A percentile compares a stretch with the other conserved stretches of the same genome.
Conservation (phyloP, 1,140 invertebrate species). For the Temnothorax nylanderi region DNA sequence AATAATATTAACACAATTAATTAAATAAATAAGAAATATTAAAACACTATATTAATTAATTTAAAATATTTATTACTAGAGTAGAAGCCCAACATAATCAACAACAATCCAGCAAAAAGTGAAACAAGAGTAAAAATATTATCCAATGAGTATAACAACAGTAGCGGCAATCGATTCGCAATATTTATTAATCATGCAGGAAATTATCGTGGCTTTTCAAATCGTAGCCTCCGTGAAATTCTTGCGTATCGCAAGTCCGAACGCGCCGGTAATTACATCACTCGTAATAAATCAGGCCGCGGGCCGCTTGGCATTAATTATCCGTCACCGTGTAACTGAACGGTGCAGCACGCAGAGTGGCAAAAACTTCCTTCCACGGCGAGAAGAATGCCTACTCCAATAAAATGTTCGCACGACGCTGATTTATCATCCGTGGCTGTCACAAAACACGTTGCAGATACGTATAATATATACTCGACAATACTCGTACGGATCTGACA, state of each 20-base stretch:
- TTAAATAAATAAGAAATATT: neutral
- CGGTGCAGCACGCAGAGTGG: constrained; percentile 10
- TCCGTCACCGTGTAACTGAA: constrained; percentile 33
- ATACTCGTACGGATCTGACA: neutral
- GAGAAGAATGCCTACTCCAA: constrained; percentile 40
- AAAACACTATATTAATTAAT: neutral
- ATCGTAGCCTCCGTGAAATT: constrained; percentile 14
- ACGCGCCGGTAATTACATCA: constrained; percentile 40
- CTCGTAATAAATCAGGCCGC: constrained; percentile 52
- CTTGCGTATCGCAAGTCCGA: neutral
- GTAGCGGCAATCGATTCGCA: neutral
- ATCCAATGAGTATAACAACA: neutral
- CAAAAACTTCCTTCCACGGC: constrained; percentile 30
- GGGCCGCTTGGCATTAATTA: constrained; percentile 46
- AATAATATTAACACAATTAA: neutral
- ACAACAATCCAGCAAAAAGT: neutral
- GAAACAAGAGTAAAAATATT: neutral
- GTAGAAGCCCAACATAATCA: neutral
- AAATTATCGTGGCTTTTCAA: constrained; percentile 19
- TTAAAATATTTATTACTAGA: neutral
- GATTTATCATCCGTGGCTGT: constrained; percentile 36
- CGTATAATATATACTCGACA: too few relatives aligned
- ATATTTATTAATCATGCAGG: constrained; percentile 37
- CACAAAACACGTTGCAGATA: neutral
- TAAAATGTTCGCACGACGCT: constrained; percentile 8